Base-by-base conservation (phyloP, 2,888 invertebrate genomes). In the Oscheius myriophilus region DNA sequence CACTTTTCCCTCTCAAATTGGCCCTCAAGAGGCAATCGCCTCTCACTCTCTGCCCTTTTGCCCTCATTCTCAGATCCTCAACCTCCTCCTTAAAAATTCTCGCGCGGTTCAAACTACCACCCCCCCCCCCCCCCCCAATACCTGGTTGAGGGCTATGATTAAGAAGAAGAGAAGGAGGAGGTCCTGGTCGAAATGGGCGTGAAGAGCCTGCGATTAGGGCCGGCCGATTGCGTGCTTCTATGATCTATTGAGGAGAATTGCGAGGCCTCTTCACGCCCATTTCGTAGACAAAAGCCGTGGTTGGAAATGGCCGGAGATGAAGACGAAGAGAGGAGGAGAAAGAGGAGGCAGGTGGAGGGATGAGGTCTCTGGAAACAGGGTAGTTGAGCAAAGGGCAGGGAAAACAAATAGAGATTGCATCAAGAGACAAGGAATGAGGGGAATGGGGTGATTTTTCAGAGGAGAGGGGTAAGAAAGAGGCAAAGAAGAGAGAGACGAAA, bases 401-500 rank as follows among this genome's bases (percentile, higher is more conserved):
- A 26, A 25, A 25, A 52, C 52, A 52, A 25, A 52, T 12, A 52
- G 26, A 26, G 26, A 52, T 23, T 12, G 21, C 52, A 52, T 25
- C 52, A 26, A n/a, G 52, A 52, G 21, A 25, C 23, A 18, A n/a
- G 52, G 52, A 26, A 52, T 25, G 52, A 25, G 26, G 52, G 52
- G 52, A 18, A n/a, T 23, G n/a, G 26, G 52, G 12, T 52, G n/a
- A 52, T 25, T n/a, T 52, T n/a, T n/a, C n/a, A n/a, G 9, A 9
- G 33, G 33, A 33, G 33, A 9, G 9, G 33, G 33, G 33, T 33
- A 33, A 53, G 58, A 54, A 23, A 49, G 21, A 23, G 23, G 41
- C 45, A 66, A 55, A 49, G 54, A 62, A 39, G 53, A 54, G 42
- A 54, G 69, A 69, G 69, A 67, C 55, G 69, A 59, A 69, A 65